phyloP scores from a whole-genome alignment of 2,113 vertebrate species.

The Ailuropoda melanoleuca region DNA sequence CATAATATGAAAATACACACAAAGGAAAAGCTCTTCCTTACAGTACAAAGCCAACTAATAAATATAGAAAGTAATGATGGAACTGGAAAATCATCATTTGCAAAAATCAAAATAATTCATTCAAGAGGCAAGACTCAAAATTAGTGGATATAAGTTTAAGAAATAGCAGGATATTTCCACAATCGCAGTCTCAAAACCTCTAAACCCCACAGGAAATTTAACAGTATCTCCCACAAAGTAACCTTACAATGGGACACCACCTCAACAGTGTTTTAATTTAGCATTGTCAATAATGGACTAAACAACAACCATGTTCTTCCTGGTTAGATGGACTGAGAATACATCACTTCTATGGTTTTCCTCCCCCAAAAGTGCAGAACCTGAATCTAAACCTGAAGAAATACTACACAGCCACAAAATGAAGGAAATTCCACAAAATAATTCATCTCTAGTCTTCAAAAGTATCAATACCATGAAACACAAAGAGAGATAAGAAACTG shows the following conservation, averaged over 20 bases:
- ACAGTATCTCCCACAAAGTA: background rate
- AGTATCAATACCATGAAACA: background rate
- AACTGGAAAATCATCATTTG: background rate
- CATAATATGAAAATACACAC: background rate
- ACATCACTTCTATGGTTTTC: background rate
- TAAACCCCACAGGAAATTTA: background rate
- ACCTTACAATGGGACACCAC: background rate
- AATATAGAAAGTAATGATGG: background rate
- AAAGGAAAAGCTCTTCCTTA: background rate
- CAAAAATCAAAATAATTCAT: background rate
- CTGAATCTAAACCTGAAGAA: background rate
- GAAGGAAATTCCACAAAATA: background rate
- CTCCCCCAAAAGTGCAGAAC: background rate
- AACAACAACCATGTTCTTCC: background rate
- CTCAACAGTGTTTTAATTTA: background rate
- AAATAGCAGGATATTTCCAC: background rate
- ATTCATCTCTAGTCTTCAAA: background rate
- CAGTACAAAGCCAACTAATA: background rate
- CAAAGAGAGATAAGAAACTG: background rate
- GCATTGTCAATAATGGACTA: background rate
- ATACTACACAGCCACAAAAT: background rate
- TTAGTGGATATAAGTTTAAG: background rate
- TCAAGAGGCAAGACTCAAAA: background rate
- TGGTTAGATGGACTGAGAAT: background rate
- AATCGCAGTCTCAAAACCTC: background rate